Evolutionary conservation across 64 coral and sea anemone species (phyloP), one percentile per base, ranked within the genome.

Genomic region (Montipora capricornis): DNA sequence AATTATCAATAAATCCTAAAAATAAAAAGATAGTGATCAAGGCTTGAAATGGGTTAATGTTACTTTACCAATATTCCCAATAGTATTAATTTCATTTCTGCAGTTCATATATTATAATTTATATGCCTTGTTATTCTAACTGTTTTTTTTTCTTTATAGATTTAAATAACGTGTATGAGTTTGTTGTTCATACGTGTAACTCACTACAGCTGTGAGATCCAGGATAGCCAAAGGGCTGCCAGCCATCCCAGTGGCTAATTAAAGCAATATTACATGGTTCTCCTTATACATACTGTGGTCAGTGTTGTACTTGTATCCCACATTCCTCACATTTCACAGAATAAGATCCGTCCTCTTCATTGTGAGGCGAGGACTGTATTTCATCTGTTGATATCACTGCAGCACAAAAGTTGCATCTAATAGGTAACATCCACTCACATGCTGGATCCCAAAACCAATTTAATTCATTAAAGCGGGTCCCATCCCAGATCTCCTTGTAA

Each of bases 261-360:
- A 91, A 52, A 8, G 59, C 89, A 82, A 91, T 81, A 17, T 91
- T 91, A 0, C 89, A 0, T 51, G 89, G 89, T 19, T 82, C 89
- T 2, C 89, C 89, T 12, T 15, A 5, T 10, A 37, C 67, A 82
- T 24, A 74, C 26, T 57, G 16, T 17, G 78, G 78, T 1, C 11
- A 8, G n/a, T 81, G 6, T 16, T 22, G 0, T 4, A 22, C 12
- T 19, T 9, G 68, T 80, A 4, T 5, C 7, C 77, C 89, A 82
- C 89, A 91, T 77, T 91, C 89, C 5, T 91, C 29, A 37, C 29
- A 37, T 37, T 37, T 0, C 29, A 37, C 29, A 37, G 29, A 37
- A 37, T 37, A 37, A 37, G 29, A 37, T 37, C 29, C 29, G 1
- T 37, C 29, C 29, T 37, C 29, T 37, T 37, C 29, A 37, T 37